Evolutionary conservation across 2,888 invertebrate genomes (phyloP).

Genomic region (Hymenopus coronatus): DNA sequence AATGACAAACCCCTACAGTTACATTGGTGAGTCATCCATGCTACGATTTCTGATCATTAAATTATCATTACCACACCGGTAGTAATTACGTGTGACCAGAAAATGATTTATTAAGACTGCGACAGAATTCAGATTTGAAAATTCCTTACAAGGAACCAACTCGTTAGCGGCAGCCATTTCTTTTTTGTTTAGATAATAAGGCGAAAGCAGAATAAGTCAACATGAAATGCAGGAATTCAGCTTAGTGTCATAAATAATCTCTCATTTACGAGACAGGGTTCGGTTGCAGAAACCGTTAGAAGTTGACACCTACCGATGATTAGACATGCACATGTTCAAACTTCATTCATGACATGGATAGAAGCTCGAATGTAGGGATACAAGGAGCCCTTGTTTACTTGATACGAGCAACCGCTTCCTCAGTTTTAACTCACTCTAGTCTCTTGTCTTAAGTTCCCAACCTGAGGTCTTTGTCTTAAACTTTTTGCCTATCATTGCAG

Average conservation of each 20-base stretch:
- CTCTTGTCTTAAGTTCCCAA: too few relatives aligned
- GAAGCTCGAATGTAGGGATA: neutral
- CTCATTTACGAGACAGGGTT: neutral
- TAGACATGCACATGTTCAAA: neutral
- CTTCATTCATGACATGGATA: neutral
- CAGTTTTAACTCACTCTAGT: too few relatives aligned
- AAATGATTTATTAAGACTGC: slow-evolving; percentile 1
- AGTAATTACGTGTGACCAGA: neutral
- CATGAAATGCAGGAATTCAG: neutral
- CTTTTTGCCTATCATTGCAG: too few relatives aligned
- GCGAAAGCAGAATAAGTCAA: neutral
- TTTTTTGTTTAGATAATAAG: neutral
- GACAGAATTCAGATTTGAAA: slow-evolving; percentile 7
- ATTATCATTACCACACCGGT: neutral
- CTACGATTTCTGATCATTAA: neutral
- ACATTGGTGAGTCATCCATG: neutral
- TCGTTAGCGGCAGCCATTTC: neutral
- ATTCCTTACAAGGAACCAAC: slow-evolving; percentile 6
- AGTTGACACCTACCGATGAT: neutral
- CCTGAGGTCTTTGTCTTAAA: too few relatives aligned
- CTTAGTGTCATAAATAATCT: neutral
- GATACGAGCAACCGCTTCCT: too few relatives aligned
- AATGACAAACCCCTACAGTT: neutral
- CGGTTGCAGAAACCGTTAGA: neutral
- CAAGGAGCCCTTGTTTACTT: too few relatives aligned